Evolutionary conservation across 1,140 invertebrate genomes (phyloP).

Genomic region (Drosophila ogumai): DNA sequence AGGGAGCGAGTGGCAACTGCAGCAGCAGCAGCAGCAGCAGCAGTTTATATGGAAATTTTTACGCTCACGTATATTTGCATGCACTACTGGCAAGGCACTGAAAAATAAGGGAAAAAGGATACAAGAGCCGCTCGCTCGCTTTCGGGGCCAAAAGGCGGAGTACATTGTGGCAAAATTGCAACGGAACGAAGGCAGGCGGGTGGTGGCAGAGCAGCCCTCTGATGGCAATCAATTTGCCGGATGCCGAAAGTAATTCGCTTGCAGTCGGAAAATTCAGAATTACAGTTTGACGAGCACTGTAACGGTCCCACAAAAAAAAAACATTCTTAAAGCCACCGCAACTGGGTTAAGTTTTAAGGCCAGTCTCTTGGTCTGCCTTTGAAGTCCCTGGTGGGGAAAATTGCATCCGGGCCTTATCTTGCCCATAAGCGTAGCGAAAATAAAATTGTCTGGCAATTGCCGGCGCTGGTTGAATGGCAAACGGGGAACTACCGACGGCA

Average conservation of each 20-base stretch:
- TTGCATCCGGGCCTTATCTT: conserved; percentile 52
- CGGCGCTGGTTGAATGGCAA: conserved; percentile 26
- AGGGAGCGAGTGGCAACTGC: conserved; percentile 36
- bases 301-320: neutral
- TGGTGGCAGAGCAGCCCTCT: conserved; percentile 16
- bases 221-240: conserved; percentile 75
- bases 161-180: conserved; percentile 69
- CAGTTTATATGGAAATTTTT: conserved; percentile 78
- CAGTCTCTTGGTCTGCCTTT: conserved; percentile 4
- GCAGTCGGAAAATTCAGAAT: conserved; percentile 35
- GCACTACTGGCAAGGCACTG: conserved; percentile 35
- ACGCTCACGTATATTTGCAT: conserved; percentile 73
- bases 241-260: conserved; percentile 70
- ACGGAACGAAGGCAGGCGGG: conserved; percentile 10
- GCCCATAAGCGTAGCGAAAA: conserved; percentile 66
- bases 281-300: conserved; percentile 53
- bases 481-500: conserved; percentile 39
- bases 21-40: conserved; percentile 47
- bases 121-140: conserved; percentile 10
- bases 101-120: conserved; percentile 9
- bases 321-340: conserved; percentile 23
- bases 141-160: conserved; percentile 31
- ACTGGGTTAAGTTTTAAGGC: conserved; percentile 25
- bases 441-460: conserved; percentile 80
- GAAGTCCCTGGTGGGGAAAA: conserved; percentile 40